Conservation (phyloP, 2,797 vertebrate species). For the Mormyrus hasselquistii region DNA sequence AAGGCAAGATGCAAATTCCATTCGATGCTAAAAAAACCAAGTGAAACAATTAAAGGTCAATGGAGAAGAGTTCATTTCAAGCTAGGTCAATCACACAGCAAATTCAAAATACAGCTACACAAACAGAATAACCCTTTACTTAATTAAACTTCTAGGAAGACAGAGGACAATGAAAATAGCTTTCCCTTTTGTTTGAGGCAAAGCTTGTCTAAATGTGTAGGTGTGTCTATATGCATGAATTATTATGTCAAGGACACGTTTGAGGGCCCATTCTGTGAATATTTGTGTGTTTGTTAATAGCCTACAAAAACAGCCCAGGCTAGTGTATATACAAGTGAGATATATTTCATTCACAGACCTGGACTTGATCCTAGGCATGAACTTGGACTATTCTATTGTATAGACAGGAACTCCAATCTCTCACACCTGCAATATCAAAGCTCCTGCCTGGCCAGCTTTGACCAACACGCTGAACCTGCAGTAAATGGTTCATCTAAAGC, state of each 20-base stretch:
- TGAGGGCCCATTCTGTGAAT: not conserved
- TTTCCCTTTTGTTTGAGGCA: not conserved
- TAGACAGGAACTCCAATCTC: not conserved
- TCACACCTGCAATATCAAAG: not conserved
- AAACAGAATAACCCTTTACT: not conserved
- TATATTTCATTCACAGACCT: not conserved
- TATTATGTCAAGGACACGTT: not conserved
- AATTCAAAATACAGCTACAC: not conserved
- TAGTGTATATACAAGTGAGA: not conserved
- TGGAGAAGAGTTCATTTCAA: not conserved
- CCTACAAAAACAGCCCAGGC: not conserved
- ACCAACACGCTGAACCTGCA: not conserved
- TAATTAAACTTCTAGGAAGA: not conserved
- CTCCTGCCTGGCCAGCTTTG: not conserved
- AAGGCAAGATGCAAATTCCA: slow-evolving; percentile 6
- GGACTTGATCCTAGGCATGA: not conserved
- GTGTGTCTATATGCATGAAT: not conserved
- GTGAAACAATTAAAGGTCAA: slow-evolving; percentile 7
- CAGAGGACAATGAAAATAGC: not conserved
- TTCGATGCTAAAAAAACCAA: not conserved
- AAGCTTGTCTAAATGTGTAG: not conserved
- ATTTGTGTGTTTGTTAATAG: not conserved
- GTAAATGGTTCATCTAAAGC: not conserved
- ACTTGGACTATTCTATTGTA: not conserved
- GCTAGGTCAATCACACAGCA: slow-evolving; percentile 9